These are phyloP conservation scores for Drosophila ohnishii DNA, from an alignment of 1,140 invertebrate genomes.

Conservation along the genomic window DNA sequence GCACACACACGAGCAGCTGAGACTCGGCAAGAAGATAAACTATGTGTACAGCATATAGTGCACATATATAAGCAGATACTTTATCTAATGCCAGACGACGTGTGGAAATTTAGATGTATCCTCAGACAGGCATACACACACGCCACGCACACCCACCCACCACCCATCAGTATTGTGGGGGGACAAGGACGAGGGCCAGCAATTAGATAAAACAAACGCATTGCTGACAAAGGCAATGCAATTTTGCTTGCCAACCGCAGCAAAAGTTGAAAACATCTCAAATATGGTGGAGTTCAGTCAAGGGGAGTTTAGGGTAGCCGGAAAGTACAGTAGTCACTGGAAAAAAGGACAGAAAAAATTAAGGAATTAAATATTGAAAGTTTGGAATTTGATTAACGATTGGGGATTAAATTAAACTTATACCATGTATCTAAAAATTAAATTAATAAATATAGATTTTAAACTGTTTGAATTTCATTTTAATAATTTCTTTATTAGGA, in stretches of 20 bases:
- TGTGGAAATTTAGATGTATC: conserved; percentile 62
- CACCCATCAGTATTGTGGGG: background rate
- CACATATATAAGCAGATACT: conserved; percentile 65
- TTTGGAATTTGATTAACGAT: too few relatives aligned
- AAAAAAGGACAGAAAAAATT: too few relatives aligned
- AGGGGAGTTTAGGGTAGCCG: conserved; percentile 7
- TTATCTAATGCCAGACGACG: conserved; percentile 69
- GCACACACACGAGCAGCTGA: conserved; percentile 58
- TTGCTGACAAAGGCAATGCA: conserved; percentile 80
- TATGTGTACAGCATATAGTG: conserved; percentile 52
- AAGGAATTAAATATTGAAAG: background rate
- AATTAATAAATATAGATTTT: background rate
- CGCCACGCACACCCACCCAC: background rate
- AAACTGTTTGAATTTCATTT: background rate
- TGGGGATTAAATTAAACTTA: background rate
- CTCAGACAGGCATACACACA: conserved; percentile 1
- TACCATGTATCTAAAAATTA: background rate
- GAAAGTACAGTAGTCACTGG: conserved; percentile 12
- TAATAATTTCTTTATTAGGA: background rate
- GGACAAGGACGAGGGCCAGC: conserved; percentile 21
- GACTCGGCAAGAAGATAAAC: conserved; percentile 74
- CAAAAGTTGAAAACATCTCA: conserved; percentile 72
- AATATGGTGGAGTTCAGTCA: conserved; percentile 57
- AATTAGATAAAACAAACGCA: conserved; percentile 82
- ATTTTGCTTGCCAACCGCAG: conserved; percentile 73